These are phyloP conservation scores for Euwallacea similis DNA, from an alignment of 1,140 invertebrate species.

Conservation along the genomic window DNA sequence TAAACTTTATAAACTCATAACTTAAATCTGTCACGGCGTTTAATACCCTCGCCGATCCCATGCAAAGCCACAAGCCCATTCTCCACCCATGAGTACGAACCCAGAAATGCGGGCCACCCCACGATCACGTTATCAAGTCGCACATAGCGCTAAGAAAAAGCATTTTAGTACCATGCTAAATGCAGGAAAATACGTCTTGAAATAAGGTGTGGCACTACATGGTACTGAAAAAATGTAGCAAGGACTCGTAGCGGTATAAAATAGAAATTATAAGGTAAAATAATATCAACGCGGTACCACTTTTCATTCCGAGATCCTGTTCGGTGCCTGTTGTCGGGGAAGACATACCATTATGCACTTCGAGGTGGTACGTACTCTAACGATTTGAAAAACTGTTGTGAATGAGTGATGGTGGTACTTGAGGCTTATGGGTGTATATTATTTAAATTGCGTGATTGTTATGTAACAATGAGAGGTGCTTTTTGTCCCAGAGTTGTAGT, in stretches of 20 bases:
- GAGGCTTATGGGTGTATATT: background rate
- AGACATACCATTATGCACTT: conserved; percentile 17
- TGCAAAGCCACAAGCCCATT: too few species aligned
- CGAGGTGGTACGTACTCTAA: conserved; percentile 18
- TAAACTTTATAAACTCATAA: too few species aligned
- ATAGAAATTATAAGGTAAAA: conserved; percentile 46
- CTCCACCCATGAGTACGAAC: too few species aligned
- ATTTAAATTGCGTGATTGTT: background rate
- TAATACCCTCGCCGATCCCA: too few species aligned
- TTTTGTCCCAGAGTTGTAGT: too few species aligned
- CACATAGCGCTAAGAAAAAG: too few species aligned
- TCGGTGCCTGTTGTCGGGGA: conserved; percentile 23
- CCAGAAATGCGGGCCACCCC: too few species aligned
- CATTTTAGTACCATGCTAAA: too few species aligned
- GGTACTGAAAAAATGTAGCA: conserved; percentile 44
- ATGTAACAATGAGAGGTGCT: too few species aligned
- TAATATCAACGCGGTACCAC: conserved; percentile 34
- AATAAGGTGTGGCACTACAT: conserved; percentile 22
- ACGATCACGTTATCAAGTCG: too few species aligned
- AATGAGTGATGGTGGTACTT: conserved; percentile 7
- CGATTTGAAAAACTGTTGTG: background rate
- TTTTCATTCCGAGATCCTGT: conserved; percentile 25
- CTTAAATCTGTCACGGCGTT: too few species aligned
- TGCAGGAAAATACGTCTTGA: background rate
- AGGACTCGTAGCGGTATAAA: conserved; percentile 49